Evolutionary conservation across 2,113 vertebrate genomes (phyloP).

Genomic region (Corvus cornix): DNA sequence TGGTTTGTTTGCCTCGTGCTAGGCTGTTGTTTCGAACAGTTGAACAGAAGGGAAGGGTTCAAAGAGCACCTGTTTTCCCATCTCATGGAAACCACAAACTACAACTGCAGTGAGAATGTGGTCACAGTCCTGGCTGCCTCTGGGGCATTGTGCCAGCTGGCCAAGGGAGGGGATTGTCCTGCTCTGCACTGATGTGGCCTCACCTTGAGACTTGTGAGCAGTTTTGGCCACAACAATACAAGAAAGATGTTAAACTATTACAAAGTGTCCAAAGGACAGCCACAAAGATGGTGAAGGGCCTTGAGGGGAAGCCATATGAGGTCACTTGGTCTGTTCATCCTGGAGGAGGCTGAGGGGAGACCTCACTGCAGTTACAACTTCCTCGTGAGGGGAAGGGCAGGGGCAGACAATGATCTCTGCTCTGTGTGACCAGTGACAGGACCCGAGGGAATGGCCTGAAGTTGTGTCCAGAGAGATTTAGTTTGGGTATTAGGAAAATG

Average conservation of each 20-base stretch:
- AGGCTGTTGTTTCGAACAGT: background rate
- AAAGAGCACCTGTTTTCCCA: background rate
- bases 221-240: background rate
- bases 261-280: background rate
- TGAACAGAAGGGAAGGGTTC: background rate
- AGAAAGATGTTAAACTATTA: background rate
- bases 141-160: background rate
- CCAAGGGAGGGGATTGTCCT: background rate
- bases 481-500: background rate
- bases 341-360: background rate
- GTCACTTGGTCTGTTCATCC: background rate
- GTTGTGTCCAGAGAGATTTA: background rate
- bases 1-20: background rate
- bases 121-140: background rate
- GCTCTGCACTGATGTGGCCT: background rate
- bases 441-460: background rate
- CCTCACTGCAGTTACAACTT: background rate
- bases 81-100: background rate
- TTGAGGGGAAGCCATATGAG: background rate
- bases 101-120: background rate
- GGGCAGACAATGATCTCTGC: too few species aligned
- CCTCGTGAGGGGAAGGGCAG: background rate
- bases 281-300: background rate
- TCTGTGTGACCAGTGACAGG: background rate
- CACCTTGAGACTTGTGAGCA: background rate